Evolutionary conservation across 2,113 vertebrate species (phyloP).

Genomic region (Proterorhinus semilunaris): DNA sequence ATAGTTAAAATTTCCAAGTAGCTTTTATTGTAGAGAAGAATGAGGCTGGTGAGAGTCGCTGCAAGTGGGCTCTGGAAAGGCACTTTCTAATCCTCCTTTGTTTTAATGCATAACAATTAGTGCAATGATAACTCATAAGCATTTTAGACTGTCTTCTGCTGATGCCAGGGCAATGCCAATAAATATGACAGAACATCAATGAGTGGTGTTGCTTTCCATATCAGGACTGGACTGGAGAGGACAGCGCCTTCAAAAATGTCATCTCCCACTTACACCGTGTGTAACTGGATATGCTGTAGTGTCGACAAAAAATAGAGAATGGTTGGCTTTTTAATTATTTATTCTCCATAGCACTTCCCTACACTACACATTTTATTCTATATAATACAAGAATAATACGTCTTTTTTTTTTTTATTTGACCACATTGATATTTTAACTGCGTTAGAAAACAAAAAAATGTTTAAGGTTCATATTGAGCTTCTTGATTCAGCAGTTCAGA

Average conservation of each 20-base stretch:
- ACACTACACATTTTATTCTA: too few species aligned
- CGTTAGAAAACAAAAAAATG: too few species aligned
- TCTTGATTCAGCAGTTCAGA: conserved; percentile 9
- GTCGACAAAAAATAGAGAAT: conserved; percentile 38
- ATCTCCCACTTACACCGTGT: conserved; percentile 33
- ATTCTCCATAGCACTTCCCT: neutral
- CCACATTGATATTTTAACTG: too few species aligned
- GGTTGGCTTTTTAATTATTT: conserved; percentile 36
- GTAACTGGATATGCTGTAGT: conserved; percentile 30
- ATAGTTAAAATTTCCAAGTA: too few species aligned
- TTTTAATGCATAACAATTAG: conserved; percentile 51
- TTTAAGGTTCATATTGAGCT: conserved; percentile 34
- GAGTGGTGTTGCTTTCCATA: conserved; percentile 21
- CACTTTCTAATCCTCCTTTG: conserved; percentile 26
- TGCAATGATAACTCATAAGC: conserved; percentile 45
- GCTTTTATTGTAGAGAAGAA: too few species aligned
- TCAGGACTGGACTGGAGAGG: conserved; percentile 23
- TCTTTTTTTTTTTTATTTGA: too few species aligned
- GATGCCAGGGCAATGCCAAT: conserved; percentile 29
- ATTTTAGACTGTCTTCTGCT: conserved; percentile 32
- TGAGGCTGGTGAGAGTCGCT: too few species aligned
- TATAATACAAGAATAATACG: too few species aligned
- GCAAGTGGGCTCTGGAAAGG: conserved; percentile 19
- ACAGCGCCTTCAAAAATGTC: conserved; percentile 24
- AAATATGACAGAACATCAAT: conserved; percentile 45